These are phyloP conservation scores for Episyrphus balteatus DNA, from an alignment of 1,140 invertebrate species.

Conservation along the genomic window DNA sequence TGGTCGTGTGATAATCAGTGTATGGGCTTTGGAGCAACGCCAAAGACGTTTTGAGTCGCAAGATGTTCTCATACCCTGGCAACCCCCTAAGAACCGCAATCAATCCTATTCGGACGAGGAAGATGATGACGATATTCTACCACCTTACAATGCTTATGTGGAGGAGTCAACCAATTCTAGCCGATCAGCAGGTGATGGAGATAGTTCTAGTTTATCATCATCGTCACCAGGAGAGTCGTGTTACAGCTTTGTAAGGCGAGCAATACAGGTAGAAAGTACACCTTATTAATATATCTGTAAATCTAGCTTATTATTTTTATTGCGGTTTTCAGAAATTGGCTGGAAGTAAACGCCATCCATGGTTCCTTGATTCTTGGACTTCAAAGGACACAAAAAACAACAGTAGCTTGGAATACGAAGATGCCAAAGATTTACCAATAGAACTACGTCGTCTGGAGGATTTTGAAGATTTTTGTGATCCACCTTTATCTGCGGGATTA, in stretches of 20 bases:
- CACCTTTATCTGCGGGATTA: conserved; percentile 34
- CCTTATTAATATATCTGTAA: neutral
- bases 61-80: conserved; percentile 94
- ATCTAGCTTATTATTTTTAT: neutral
- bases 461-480: conserved; percentile 42
- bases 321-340: conserved; percentile 53
- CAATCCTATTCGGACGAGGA: conserved; percentile 28
- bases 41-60: conserved; percentile 61
- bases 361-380: conserved; percentile 71
- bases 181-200: conserved; percentile 36
- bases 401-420: conserved; percentile 47
- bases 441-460: conserved; percentile 78
- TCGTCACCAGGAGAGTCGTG: conserved; percentile 88
- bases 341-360: conserved; percentile 54
- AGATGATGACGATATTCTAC: conserved; percentile 33
- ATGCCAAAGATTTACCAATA: conserved; percentile 69
- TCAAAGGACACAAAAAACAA: conserved; percentile 43
- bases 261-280: conserved; percentile 53
- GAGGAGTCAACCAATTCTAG: conserved; percentile 44
- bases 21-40: conserved; percentile 94
- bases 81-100: conserved; percentile 51
- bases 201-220: conserved; percentile 69
- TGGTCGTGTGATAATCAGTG: conserved; percentile 83
- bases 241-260: conserved; percentile 83
- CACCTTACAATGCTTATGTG: conserved; percentile 57